phyloP scores from a whole-genome alignment of 2,888 invertebrate genomes.

The Cheilosia pagana region DNA sequence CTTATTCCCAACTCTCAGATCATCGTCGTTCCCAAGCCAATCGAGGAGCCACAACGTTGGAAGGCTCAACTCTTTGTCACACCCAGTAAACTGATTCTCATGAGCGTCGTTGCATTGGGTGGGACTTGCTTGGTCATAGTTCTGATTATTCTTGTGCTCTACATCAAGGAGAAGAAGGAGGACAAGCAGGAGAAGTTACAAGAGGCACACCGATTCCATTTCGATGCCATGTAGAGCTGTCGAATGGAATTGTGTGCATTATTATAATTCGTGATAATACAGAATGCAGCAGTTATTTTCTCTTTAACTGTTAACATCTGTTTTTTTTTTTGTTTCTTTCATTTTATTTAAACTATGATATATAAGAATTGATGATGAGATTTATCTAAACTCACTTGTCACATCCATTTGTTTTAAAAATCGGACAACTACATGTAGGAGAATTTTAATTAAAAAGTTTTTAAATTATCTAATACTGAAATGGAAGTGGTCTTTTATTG shows the following conservation, averaged over 20 bases:
- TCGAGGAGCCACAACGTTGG: constrained; percentile 91
- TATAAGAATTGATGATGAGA: background rate
- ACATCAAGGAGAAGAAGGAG: constrained; percentile 94
- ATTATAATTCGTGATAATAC: constrained; percentile 56
- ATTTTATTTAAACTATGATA: constrained; percentile 11
- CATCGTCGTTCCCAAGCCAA: constrained; percentile 95
- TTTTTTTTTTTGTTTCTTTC: constrained; percentile 33
- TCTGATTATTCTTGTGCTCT: constrained; percentile 92
- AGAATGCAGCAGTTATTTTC: constrained; percentile 33
- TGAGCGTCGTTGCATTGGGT: constrained; percentile 94
- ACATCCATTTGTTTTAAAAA: constrained; percentile 3
- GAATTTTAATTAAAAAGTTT: constrained; percentile 28
- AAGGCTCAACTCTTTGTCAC: constrained; percentile 96
- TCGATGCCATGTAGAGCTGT: constrained; percentile 90
- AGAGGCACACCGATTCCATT: constrained; percentile 93
- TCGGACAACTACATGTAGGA: constrained; percentile 13
- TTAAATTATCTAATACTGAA: constrained; percentile 31
- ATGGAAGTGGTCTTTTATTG: background rate
- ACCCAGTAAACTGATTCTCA: constrained; percentile 95
- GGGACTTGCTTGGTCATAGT: constrained; percentile 94
- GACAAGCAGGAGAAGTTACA: constrained; percentile 91
- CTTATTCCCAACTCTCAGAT: constrained; percentile 99
- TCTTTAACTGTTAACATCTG: constrained; percentile 11
- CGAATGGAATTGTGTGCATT: constrained; percentile 12
- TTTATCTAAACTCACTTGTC: background rate